Percentiles rank a stretch among this genome's conserved stretches.
phyloP scores from a whole-genome alignment of 2,888 invertebrate species.

The Fragum whitleyi region DNA sequence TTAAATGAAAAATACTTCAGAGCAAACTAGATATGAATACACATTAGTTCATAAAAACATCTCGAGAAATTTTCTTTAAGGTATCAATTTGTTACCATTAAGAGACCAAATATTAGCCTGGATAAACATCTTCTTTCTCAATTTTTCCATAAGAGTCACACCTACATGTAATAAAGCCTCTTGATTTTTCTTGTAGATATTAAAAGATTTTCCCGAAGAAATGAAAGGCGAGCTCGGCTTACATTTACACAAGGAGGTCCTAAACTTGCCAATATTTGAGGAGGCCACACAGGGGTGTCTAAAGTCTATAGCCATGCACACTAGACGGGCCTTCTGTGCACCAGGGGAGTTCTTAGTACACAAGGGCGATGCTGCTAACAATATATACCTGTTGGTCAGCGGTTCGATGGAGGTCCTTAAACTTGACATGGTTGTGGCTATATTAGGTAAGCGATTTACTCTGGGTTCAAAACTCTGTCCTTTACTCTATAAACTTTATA shows the following conservation, averaged over 20 bases:
- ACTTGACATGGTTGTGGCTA: conserved; percentile 98
- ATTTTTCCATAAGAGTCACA: too few species aligned
- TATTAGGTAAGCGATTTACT: conserved; percentile 91
- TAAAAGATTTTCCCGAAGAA: conserved; percentile 97
- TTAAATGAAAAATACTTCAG: too few species aligned
- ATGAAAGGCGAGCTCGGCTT: conserved; percentile 97
- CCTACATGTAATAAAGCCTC: too few species aligned
- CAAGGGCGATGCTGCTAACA: conserved; percentile 96
- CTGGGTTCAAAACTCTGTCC: too few species aligned
- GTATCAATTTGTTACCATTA: too few species aligned
- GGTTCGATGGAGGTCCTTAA: conserved; percentile 99
- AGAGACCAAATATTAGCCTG: too few species aligned
- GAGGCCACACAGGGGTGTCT: conserved; percentile 97
- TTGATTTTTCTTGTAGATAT: conserved; percentile 74
- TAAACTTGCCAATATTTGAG: conserved; percentile 97
- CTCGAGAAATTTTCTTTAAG: too few species aligned
- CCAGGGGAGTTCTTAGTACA: conserved; percentile 98
- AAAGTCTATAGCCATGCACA: conserved; percentile 95
- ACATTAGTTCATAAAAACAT: too few species aligned
- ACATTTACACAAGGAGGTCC: conserved; percentile 97
- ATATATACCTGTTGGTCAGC: conserved; percentile 97
- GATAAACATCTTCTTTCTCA: too few species aligned
- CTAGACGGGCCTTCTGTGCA: conserved; percentile 97
- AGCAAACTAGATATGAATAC: too few species aligned
- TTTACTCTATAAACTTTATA: not conserved